Percentiles rank a stretch among this genome's conserved stretches.
phyloP scores from a whole-genome alignment of 2,797 vertebrate species.

The Girardinus metallicus region DNA sequence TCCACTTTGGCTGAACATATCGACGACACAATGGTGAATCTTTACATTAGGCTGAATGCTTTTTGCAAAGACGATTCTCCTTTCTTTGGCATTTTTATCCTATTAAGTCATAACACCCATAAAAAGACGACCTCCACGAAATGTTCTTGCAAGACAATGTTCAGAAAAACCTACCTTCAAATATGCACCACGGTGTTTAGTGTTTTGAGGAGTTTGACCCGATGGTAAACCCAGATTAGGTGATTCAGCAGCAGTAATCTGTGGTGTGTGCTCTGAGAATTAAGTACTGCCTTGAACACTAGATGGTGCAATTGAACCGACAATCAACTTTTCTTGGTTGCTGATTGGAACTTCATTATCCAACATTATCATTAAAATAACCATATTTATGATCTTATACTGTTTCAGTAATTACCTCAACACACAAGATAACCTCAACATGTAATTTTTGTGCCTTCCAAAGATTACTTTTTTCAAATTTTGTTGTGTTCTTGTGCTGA shows the following conservation, averaged over 20 bases:
- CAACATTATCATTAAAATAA: neutral
- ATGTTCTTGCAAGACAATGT: neutral
- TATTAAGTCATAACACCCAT: neutral
- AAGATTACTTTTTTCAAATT: too few species aligned
- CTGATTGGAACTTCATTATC: neutral
- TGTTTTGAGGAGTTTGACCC: neutral
- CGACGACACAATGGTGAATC: constrained; percentile 60
- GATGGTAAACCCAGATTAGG: neutral
- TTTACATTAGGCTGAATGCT: constrained; percentile 59
- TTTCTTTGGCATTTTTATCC: constrained; percentile 15
- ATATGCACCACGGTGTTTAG: neutral
- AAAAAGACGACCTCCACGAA: neutral
- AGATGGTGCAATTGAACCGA: constrained; percentile 64
- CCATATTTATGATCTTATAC: neutral
- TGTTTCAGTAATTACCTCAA: neutral
- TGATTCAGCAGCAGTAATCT: neutral
- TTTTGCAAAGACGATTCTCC: constrained; percentile 40
- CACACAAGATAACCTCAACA: neutral
- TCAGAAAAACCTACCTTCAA: neutral
- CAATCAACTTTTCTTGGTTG: neutral
- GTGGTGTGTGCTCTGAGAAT: neutral
- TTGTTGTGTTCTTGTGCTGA: neutral
- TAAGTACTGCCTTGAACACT: constrained; percentile 46
- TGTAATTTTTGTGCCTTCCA: neutral
- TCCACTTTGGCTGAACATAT: constrained; percentile 75